A percentile compares a stretch with the other conserved stretches of the same genome.
phyloP scores from a whole-genome alignment of 1,140 invertebrate genomes.

The Magallana angulata region DNA sequence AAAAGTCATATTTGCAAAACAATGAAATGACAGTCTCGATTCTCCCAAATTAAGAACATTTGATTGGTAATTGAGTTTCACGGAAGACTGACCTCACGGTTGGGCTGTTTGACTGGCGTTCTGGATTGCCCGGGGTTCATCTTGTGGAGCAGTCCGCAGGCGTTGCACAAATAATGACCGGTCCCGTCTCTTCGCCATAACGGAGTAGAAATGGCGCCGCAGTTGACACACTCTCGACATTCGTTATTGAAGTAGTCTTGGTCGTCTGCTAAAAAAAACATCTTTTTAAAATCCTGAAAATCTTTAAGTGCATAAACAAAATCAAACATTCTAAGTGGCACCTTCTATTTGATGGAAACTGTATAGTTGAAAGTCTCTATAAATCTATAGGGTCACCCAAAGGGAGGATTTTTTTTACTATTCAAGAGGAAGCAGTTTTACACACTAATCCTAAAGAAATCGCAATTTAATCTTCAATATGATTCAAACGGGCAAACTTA shows the following conservation, averaged over 20 bases:
- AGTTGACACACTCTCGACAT: slow-evolving; percentile 80
- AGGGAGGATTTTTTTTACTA: not conserved
- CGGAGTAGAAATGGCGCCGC: slow-evolving; percentile 79
- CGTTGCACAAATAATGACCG: slow-evolving; percentile 80
- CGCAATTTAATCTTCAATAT: not conserved
- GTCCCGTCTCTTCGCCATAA: slow-evolving; percentile 79
- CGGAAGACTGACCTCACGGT: slow-evolving; percentile 26
- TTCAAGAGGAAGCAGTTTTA: not conserved
- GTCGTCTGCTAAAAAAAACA: slow-evolving; percentile 55
- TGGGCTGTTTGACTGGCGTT: slow-evolving; percentile 95
- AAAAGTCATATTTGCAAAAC: slow-evolving; percentile 23
- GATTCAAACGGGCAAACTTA: not conserved
- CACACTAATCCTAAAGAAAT: slow-evolving; percentile 7
- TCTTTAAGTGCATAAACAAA: not conserved
- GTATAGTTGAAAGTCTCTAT: not conserved
- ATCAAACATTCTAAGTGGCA: not conserved
- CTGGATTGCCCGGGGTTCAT: slow-evolving; percentile 96
- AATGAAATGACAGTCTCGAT: slow-evolving; percentile 15
- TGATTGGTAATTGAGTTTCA: not conserved
- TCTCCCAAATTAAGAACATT: not conserved
- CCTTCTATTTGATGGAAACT: not conserved
- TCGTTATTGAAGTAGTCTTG: slow-evolving; percentile 71
- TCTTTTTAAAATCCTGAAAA: not conserved
- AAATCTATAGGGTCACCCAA: not conserved
- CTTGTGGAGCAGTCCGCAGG: slow-evolving; percentile 97